Evolutionary conservation across 2,797 vertebrate genomes (phyloP).

Genomic region (Melanitta fusca): DNA sequence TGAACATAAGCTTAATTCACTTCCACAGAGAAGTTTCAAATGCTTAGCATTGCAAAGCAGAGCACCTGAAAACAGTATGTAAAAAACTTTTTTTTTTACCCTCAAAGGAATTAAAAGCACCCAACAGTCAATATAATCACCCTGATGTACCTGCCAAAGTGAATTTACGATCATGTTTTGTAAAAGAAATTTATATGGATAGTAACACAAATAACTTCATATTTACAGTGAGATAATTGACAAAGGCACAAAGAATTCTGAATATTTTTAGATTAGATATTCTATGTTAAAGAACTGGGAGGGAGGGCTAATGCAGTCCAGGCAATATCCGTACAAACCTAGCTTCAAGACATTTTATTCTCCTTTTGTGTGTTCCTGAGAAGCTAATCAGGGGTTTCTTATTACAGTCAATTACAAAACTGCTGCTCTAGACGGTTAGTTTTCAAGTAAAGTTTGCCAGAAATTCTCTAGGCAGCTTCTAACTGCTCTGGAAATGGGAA

Average conservation of each 20-base stretch:
- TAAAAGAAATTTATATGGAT: not conserved
- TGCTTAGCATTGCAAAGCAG: not conserved
- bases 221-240: not conserved
- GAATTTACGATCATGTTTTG: not conserved
- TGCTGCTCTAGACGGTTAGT: slow-evolving; percentile 42
- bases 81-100: not conserved
- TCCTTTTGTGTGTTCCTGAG: not conserved
- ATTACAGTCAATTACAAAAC: slow-evolving; percentile 49
- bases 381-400: slow-evolving; percentile 19
- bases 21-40: not conserved
- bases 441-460: slow-evolving; percentile 58
- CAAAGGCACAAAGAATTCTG: not conserved
- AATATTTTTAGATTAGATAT: not conserved
- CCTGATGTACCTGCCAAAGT: not conserved
- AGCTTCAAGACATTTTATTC: not conserved
- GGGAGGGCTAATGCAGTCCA: not conserved
- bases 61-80: not conserved
- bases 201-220: not conserved
- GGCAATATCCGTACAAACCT: not conserved
- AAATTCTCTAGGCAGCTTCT: slow-evolving; percentile 66
- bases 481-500: slow-evolving; percentile 57
- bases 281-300: not conserved
- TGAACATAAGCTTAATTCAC: not conserved
- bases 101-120: not conserved
- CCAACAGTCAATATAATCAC: not conserved